Conservation (phyloP, 2,797 vertebrate genomes). For the Masticophis lateralis region DNA sequence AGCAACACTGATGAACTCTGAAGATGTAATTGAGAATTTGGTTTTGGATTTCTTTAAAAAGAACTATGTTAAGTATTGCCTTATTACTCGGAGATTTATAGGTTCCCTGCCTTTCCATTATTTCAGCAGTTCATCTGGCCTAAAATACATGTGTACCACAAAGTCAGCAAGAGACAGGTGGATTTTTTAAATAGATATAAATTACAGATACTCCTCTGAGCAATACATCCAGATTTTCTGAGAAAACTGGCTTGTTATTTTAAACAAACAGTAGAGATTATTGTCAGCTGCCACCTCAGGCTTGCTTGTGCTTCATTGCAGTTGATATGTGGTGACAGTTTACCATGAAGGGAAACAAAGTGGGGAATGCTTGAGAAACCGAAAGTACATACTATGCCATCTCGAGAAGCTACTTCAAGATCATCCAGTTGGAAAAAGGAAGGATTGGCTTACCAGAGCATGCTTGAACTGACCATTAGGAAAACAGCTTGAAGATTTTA, state of each 20-base stretch:
- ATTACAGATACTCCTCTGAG: constrained; percentile 59
- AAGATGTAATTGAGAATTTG: constrained; percentile 59
- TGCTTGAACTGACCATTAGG: not conserved
- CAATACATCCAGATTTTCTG: constrained; percentile 55
- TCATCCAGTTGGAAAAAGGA: not conserved
- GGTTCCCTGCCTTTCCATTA: constrained; percentile 54
- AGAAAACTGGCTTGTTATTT: constrained; percentile 40
- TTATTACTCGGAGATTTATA: constrained; percentile 68
- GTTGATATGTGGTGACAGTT: not conserved
- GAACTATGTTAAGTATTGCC: constrained; percentile 60
- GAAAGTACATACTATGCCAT: not conserved
- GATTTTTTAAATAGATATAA: constrained; percentile 54
- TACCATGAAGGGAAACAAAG: not conserved
- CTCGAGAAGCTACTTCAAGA: not conserved
- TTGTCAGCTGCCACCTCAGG: not conserved
- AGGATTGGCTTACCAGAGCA: not conserved
- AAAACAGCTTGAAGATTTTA: not conserved
- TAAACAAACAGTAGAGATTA: constrained; percentile 37
- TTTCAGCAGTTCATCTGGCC: constrained; percentile 65
- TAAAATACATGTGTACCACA: constrained; percentile 61
- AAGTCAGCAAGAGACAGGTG: constrained; percentile 44
- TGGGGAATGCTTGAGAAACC: not conserved
- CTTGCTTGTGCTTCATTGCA: not conserved
- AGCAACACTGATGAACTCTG: constrained; percentile 39
- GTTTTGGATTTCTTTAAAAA: constrained; percentile 65